Evolutionary conservation across 2,888 invertebrate genomes (phyloP).

Genomic region (Mellilla xanthometata): DNA sequence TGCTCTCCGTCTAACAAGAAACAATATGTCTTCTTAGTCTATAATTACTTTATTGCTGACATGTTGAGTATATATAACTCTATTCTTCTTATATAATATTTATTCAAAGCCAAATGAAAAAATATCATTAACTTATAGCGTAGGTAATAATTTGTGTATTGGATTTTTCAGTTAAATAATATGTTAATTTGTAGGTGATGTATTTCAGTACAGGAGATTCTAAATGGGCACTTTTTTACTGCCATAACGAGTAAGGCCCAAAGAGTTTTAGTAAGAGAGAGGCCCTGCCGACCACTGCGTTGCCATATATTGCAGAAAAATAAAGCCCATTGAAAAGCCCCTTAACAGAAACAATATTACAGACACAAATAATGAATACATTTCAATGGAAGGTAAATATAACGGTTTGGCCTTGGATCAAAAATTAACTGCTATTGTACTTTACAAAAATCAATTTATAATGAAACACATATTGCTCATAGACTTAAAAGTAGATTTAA

Average conservation of each 20-base stretch:
- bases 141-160: conserved; percentile 9
- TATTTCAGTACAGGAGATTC: background rate
- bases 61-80: conserved; percentile 8
- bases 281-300: too few species aligned
- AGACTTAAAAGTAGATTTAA: conserved; percentile 22
- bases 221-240: too few species aligned
- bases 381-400: background rate
- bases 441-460: conserved; percentile 4
- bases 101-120: conserved; percentile 7
- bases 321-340: too few species aligned
- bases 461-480: conserved; percentile 18
- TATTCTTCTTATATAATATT: conserved; percentile 9
- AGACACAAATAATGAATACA: background rate
- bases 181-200: conserved; percentile 3
- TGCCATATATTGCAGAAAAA: too few species aligned
- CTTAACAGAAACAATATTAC: background rate
- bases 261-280: too few species aligned
- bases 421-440: conserved; percentile 8
- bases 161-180: conserved; percentile 9
- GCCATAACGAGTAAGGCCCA: too few species aligned
- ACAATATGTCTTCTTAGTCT: conserved; percentile 32
- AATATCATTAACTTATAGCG: conserved; percentile 4
- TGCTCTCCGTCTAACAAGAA: conserved; percentile 47
- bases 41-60: conserved; percentile 10
- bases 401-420: conserved; percentile 2